Conservation (phyloP, 1,140 invertebrate genomes). For the Drosophila repleta region DNA sequence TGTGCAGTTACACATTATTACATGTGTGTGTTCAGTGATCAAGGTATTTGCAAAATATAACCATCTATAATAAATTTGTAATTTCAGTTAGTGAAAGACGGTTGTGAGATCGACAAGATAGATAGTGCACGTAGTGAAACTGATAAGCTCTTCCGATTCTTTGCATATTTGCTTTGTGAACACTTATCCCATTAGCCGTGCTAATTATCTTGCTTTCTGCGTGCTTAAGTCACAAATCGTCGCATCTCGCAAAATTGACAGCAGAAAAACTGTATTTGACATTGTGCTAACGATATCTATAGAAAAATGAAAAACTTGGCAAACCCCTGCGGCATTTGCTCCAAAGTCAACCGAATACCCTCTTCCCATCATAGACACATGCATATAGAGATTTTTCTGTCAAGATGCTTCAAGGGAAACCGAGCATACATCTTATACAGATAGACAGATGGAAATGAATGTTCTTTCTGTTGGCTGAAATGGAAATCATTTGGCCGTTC, state of each 20-base stretch:
- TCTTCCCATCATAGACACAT: not conserved
- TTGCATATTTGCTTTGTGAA: not conserved
- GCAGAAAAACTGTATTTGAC: slow-evolving; percentile 27
- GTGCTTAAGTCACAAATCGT: slow-evolving; percentile 62
- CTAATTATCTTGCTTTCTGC: slow-evolving; percentile 66
- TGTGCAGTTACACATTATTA: too few species aligned
- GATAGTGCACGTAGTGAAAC: too few species aligned
- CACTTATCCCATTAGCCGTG: slow-evolving; percentile 61
- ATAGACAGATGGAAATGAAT: slow-evolving; percentile 21
- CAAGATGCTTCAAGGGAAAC: slow-evolving; percentile 2
- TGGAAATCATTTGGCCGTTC: slow-evolving; percentile 33
- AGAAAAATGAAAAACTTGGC: slow-evolving; percentile 54
- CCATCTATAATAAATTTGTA: too few species aligned
- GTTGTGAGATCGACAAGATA: too few species aligned
- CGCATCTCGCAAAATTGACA: slow-evolving; percentile 73
- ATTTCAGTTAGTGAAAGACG: too few species aligned
- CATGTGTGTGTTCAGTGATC: too few species aligned
- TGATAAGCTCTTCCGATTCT: not conserved
- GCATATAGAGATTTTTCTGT: slow-evolving; percentile 3
- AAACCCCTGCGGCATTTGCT: slow-evolving; percentile 25
- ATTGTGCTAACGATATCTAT: slow-evolving; percentile 72
- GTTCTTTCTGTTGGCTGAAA: not conserved
- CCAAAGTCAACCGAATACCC: slow-evolving; percentile 28
- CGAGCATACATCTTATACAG: slow-evolving; percentile 31
- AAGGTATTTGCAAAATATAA: too few species aligned